These are phyloP conservation scores for Megalops atlanticus DNA, from an alignment of 2,113 vertebrate species.

Conservation along the genomic window DNA sequence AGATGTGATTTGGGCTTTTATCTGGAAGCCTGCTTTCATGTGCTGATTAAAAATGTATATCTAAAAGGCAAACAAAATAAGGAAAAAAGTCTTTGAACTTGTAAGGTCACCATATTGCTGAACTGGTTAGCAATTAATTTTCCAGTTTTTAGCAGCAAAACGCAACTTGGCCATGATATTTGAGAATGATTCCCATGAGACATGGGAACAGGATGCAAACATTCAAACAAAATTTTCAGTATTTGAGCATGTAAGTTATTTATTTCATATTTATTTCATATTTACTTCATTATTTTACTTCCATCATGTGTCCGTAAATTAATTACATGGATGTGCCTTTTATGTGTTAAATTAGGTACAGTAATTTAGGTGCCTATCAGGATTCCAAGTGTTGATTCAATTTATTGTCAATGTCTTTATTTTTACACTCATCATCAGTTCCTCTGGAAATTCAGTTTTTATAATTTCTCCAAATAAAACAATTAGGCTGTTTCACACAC, in stretches of 20 bases:
- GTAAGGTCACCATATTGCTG: conserved; percentile 16
- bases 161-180: not conserved
- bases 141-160: not conserved
- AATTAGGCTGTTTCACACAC: not conserved
- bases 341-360: not conserved
- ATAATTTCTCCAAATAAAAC: not conserved
- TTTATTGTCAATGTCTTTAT: no score
- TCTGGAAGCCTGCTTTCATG: conserved; percentile 30
- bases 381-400: no score
- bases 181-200: not conserved
- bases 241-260: no score
- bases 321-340: not conserved
- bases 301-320: not conserved
- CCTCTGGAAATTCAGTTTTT: not conserved
- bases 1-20: conserved; percentile 28
- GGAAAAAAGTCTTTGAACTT: conserved; percentile 27
- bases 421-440: not conserved
- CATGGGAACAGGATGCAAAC: not conserved
- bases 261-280: not conserved
- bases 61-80: conserved; percentile 31
- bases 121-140: not conserved
- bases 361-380: not conserved
- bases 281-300: not conserved
- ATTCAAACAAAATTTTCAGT: not conserved
- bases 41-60: conserved; percentile 38